Percentiles rank a stretch among this genome's conserved stretches.
These are phyloP conservation scores for Onthophagus taurus DNA, from an alignment of 1,140 invertebrate species.

Conservation along the genomic window DNA sequence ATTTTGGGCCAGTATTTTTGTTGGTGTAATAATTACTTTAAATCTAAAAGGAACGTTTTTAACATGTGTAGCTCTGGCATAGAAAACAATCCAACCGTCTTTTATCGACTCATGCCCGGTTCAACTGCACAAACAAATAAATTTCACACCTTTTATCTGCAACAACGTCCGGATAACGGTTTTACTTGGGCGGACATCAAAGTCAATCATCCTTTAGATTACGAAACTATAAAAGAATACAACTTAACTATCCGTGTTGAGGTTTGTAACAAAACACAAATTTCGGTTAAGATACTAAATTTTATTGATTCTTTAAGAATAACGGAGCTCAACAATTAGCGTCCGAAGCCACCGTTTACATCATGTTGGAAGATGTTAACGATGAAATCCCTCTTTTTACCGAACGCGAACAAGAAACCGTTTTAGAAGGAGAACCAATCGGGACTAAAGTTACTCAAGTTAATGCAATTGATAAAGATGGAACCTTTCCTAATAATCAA, in stretches of 20 bases:
- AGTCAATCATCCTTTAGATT: conserved; percentile 92
- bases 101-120: conserved; percentile 88
- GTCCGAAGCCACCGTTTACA: conserved; percentile 87
- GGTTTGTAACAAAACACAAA: conserved; percentile 35
- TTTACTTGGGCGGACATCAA: conserved; percentile 92
- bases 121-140: conserved; percentile 93
- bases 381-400: conserved; percentile 94
- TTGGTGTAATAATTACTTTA: background rate
- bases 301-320: conserved; percentile 52
- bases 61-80: conserved; percentile 75
- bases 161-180: conserved; percentile 81
- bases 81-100: conserved; percentile 89
- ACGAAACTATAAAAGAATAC: conserved; percentile 91
- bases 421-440: conserved; percentile 85
- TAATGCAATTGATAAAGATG: conserved; percentile 93
- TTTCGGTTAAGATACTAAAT: background rate
- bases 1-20: background rate
- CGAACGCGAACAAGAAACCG: conserved; percentile 88
- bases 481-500: conserved; percentile 88
- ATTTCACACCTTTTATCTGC: conserved; percentile 89
- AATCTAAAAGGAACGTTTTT: too few relatives aligned
- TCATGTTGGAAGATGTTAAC: conserved; percentile 91
- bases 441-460: conserved; percentile 94
- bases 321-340: conserved; percentile 91
- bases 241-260: conserved; percentile 92